phyloP scores from a whole-genome alignment of 2,797 vertebrate species.

The Gastrophryne carolinensis region DNA sequence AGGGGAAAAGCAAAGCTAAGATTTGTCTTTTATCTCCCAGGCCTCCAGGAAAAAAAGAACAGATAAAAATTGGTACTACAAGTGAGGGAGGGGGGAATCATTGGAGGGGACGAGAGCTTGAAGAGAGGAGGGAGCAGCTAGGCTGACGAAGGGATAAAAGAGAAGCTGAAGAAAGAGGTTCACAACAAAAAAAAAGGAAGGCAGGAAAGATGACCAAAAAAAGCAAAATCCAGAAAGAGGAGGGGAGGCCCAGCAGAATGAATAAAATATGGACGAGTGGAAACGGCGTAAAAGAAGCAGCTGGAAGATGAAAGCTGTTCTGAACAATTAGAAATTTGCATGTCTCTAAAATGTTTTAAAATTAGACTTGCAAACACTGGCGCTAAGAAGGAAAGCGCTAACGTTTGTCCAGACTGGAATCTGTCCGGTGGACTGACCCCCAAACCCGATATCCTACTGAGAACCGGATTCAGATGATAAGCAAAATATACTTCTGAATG shows the following conservation, averaged over 20 bases:
- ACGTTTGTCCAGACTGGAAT: neutral
- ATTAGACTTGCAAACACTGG: neutral
- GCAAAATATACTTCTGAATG: constrained; percentile 34
- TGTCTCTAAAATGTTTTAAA: constrained; percentile 13
- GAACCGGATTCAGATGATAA: constrained; percentile 32
- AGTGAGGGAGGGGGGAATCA: constrained; percentile 13
- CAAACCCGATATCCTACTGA: constrained; percentile 6
- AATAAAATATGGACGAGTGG: constrained; percentile 13
- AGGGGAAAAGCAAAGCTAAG: constrained; percentile 32
- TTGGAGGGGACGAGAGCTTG: constrained; percentile 10
- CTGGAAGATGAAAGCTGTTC: constrained; percentile 18
- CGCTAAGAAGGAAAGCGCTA: neutral
- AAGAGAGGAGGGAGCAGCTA: constrained; percentile 21
- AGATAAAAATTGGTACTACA: constrained; percentile 49
- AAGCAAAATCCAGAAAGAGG: constrained; percentile 14
- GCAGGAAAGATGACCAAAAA: constrained; percentile 22
- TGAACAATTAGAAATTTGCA: constrained; percentile 32
- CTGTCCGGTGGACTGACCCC: constrained; percentile 1
- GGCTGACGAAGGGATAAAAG: constrained; percentile 26
- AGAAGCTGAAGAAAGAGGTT: constrained; percentile 9
- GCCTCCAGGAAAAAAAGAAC: constrained; percentile 40
- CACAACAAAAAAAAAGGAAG: constrained; percentile 20
- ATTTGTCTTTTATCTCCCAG: constrained; percentile 44
- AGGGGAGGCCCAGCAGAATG: neutral
- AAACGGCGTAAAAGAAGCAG: constrained; percentile 12